Base-by-base conservation (phyloP, 2,888 invertebrate genomes). In the Eueremaeus valkanovi region DNA sequence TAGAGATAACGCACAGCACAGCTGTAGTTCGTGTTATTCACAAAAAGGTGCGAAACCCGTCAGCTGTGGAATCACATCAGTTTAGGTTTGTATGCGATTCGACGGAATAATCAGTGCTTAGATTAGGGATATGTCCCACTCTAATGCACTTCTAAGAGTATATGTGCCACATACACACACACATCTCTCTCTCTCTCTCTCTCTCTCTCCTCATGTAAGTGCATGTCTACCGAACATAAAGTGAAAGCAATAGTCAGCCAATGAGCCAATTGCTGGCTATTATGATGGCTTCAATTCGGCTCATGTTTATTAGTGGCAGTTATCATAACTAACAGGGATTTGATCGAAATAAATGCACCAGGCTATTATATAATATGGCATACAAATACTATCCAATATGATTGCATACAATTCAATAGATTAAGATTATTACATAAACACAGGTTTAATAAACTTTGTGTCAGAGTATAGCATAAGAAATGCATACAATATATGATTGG, bases 31-130 rank as follows among this genome's bases (percentile, higher is more conserved):
- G 58, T 58, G 58, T 58, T 58, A 58, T 58, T 58, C 58, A 21
- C 24, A 24, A 58, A 49, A 58, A 58, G 58, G 58, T 58, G 58
- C 27, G 58, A 58, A 58, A 58, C n/a, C 58, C 21, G 58, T 58
- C 58, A 58, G 58, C 58, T 58, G 58, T 58, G 58, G 58, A 58
- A 58, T 24, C 21, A 58, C 27, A 58, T 58, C 24, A 58, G 24
- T 58, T 58, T 58, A 9, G 16, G 8, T 58, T 58, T 11, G 24
- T 24, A 24, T 6, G 24, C 13, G 24, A 24, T 58, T 11, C 18
- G 16, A 9, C 24, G 9, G 58, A 58, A 58, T 58, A 58, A 58
- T 58, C 58, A 58, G 24, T 18, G 27, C 21, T 58, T 16, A 24
- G 58, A 58, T 58, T 58, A 58, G 3, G 8, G 27, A 8, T 18